Evolutionary conservation across 2,888 invertebrate genomes (phyloP).

Genomic region (Caenorhabditis wallacei): DNA sequence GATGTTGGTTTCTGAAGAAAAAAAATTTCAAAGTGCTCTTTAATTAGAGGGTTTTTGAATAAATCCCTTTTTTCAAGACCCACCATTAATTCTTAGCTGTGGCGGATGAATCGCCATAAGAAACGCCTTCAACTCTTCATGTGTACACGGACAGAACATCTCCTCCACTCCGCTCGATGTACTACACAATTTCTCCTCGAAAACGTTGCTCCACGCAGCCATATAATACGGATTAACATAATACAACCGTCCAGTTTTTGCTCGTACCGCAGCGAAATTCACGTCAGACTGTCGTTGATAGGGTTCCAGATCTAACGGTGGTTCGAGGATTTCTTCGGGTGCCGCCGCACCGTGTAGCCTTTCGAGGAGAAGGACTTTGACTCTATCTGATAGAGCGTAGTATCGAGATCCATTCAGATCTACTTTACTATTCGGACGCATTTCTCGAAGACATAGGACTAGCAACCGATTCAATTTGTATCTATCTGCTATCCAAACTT

Average conservation of each 20-base stretch:
- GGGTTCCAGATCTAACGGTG: slow-evolving; percentile 81
- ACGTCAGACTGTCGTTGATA: slow-evolving; percentile 80
- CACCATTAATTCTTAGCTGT: slow-evolving; percentile 83
- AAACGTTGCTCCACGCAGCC: slow-evolving; percentile 82
- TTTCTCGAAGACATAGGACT: slow-evolving; percentile 81
- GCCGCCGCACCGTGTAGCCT: slow-evolving; percentile 81
- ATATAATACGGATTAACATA: slow-evolving; percentile 83
- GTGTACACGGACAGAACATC: slow-evolving; percentile 81
- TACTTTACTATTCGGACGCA: slow-evolving; percentile 80
- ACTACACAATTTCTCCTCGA: slow-evolving; percentile 75
- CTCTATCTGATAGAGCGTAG: slow-evolving; percentile 82
- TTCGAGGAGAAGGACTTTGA: slow-evolving; percentile 82
- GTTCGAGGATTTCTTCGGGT: slow-evolving; percentile 82
- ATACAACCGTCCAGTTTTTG: slow-evolving; percentile 82
- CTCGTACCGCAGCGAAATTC: slow-evolving; percentile 81
- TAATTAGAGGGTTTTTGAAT: neutral
- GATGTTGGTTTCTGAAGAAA: slow-evolving; percentile 80
- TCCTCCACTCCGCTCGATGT: slow-evolving; percentile 76
- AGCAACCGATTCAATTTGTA: slow-evolving; percentile 82
- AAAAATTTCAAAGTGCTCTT: neutral
- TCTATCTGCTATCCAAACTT: slow-evolving; percentile 83
- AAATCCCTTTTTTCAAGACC: neutral
- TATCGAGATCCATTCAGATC: slow-evolving; percentile 82
- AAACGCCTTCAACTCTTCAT: slow-evolving; percentile 82
- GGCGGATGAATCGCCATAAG: slow-evolving; percentile 83